Base-by-base conservation (phyloP, 1,140 invertebrate genomes). In the Zaprionus kolodkinae region DNA sequence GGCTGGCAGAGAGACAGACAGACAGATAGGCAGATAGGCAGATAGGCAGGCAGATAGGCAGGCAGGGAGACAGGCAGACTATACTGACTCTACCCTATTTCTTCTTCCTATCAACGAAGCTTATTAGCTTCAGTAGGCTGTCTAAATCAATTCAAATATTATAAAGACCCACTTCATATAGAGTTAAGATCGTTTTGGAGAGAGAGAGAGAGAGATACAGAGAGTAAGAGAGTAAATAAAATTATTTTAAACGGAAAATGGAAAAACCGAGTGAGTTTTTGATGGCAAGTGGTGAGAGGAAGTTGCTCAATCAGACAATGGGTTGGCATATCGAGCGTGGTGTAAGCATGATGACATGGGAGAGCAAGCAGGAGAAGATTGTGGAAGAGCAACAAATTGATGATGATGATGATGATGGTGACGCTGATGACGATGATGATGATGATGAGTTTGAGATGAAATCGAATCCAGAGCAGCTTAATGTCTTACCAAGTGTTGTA, bases 141-240 rank as follows among this genome's bases (percentile, higher is more conserved):
- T 45, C 2, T 15, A 0, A 45, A 15, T 9, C 40, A 15, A 9
- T 45, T 13, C n/a, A 45, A 45, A 45, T 15, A 9, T 15, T 9
- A n/a, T 45, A 45, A 15, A 45, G 6, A 6, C n/a, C 40, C 9
- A 9, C 7, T 7, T 15, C 2, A 43, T 13, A n/a, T 15, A 7
- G 40, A 15, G n/a, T 10, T 45, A 0, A 45, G n/a, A 3, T 45
- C 7, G 2, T 3, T 40, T n/a, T 21, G 21, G 21, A 7, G 11
- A 40, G 11, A 59, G 56, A 57, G 57, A 35, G 21, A 50, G 60
- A 45, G 21, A n/a, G 15, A 21, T 15, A 21, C 9, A 50, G 11
- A 15, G 21, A 40, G 35, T 21, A 3, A 12, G 15, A 57, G 1
- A 35, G 38, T 5, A 25, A 10, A 13, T 15, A 9, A 48, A 33